Percentiles rank a stretch among this genome's conserved stretches.
phyloP scores from a whole-genome alignment of 2,888 invertebrate genomes.

The Pyrgus malvae region DNA sequence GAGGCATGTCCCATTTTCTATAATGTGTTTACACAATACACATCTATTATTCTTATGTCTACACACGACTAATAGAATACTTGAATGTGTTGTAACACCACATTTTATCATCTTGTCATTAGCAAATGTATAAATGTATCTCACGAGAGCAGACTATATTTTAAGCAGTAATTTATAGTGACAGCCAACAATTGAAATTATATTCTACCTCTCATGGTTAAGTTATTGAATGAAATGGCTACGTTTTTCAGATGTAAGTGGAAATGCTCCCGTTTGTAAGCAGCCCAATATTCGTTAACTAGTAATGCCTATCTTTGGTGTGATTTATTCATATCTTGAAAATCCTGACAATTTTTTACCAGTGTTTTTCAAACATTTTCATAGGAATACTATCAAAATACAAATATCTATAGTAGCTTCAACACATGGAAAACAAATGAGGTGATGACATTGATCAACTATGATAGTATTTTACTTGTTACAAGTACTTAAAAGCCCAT shows the following conservation, averaged over 20 bases:
- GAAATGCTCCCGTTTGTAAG: constrained; percentile 46
- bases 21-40: too few relatives aligned
- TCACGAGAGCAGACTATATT: too few relatives aligned
- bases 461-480: constrained; percentile 18
- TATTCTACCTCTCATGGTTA: neutral
- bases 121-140: too few relatives aligned
- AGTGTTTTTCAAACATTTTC: neutral
- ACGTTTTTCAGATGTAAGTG: constrained; percentile 31
- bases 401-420: too few relatives aligned
- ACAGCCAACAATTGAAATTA: neutral
- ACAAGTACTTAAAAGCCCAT: constrained; percentile 37
- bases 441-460: neutral
- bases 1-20: too few relatives aligned
- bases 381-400: too few relatives aligned
- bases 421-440: too few relatives aligned
- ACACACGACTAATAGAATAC: too few relatives aligned
- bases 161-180: neutral
- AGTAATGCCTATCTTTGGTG: constrained; percentile 44
- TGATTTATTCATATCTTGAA: constrained; percentile 1
- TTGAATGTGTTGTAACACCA: too few relatives aligned
- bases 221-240: constrained; percentile 11
- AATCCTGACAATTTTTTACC: neutral
- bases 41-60: too few relatives aligned
- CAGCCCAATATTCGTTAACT: constrained; percentile 50
- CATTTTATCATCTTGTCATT: too few relatives aligned